phyloP scores from a whole-genome alignment of 37 sponge, comb jelly and placozoan genomes.

The Aplysina aerophoba region DNA sequence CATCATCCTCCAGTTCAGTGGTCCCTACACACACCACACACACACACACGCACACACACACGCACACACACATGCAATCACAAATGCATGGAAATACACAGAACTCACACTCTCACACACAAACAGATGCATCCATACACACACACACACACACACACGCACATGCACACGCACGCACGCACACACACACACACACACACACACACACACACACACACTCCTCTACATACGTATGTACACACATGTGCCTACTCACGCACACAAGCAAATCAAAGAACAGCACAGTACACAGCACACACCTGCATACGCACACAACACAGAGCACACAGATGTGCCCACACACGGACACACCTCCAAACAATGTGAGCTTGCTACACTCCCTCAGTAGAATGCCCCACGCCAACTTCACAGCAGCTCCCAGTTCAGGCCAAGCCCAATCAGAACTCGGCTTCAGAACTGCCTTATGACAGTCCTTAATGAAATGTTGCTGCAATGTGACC shows the following conservation, averaged over 20 bases:
- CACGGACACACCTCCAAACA: conserved; percentile 57
- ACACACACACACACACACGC: conserved; percentile 44
- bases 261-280: neutral
- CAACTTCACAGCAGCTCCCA: conserved; percentile 77
- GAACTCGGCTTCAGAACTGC: neutral
- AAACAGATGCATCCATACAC: neutral
- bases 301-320: conserved; percentile 7
- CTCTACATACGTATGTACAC: conserved; percentile 33
- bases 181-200: neutral
- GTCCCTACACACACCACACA: conserved; percentile 8
- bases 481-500: neutral
- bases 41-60: conserved; percentile 33
- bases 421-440: conserved; percentile 53
- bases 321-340: conserved; percentile 20
- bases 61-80: conserved; percentile 50
- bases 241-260: conserved; percentile 32
- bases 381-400: conserved; percentile 81
- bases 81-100: neutral
- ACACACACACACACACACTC: conserved; percentile 39
- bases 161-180: conserved; percentile 29
- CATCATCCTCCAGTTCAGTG: conserved; percentile 82
- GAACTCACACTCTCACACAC: neutral
- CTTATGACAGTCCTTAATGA: conserved; percentile 15
- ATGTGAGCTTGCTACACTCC: conserved; percentile 60
- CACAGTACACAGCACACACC: conserved; percentile 27